Evolutionary conservation across 2,888 invertebrate genomes (phyloP).

Genomic region (Xanthorhoe spadicearia): DNA sequence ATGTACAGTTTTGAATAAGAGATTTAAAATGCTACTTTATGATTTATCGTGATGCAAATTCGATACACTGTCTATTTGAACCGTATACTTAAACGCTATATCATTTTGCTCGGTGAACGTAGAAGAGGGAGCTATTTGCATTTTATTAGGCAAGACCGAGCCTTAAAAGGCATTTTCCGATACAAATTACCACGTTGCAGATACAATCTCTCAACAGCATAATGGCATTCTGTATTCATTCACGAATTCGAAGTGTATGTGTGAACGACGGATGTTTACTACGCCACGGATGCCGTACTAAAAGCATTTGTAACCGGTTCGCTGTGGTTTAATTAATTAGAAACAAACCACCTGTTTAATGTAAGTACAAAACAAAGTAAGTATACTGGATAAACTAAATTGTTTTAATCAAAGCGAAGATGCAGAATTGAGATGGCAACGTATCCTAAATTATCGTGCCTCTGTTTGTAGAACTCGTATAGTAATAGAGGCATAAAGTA

Average conservation of each 20-base stretch:
- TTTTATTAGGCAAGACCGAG: conserved; percentile 36
- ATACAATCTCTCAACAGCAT: conserved; percentile 29
- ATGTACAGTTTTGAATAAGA: neutral
- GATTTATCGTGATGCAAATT: conserved; percentile 5
- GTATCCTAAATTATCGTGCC: neutral
- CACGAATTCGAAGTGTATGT: conserved; percentile 34
- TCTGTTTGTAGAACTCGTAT: no score
- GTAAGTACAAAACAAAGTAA: conserved; percentile 17
- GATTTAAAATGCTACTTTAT: neutral
- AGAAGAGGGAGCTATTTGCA: conserved; percentile 39
- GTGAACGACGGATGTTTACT: conserved; percentile 37
- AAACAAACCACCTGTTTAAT: conserved; percentile 32
- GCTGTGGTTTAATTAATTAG: conserved; percentile 31
- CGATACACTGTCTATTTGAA: conserved; percentile 32
- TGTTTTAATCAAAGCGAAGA: neutral
- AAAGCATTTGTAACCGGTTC: conserved; percentile 34
- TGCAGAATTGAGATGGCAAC: neutral
- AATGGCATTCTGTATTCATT: conserved; percentile 28
- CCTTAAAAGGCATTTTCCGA: conserved; percentile 34
- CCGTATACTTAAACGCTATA: conserved; percentile 22
- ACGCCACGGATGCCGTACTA: conserved; percentile 32
- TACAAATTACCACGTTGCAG: conserved; percentile 30
- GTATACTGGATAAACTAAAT: neutral
- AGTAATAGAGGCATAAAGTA: neutral
- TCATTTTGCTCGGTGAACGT: conserved; percentile 34